A percentile compares a stretch with the other conserved stretches of the same genome.
These are phyloP conservation scores for Cavia aperea DNA, from an alignment of 2,113 vertebrate genomes.

Conservation along the genomic window DNA sequence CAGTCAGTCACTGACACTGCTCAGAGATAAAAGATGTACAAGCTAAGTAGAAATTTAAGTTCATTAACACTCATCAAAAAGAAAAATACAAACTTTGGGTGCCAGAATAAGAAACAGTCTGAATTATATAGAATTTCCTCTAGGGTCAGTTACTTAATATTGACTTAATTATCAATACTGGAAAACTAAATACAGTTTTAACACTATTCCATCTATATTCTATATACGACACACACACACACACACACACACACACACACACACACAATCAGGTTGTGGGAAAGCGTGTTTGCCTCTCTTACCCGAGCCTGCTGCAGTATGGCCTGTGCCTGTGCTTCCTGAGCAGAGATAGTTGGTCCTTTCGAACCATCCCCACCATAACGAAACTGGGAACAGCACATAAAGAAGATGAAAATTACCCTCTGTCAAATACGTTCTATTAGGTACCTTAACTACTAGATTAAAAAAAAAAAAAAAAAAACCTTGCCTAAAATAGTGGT, in stretches of 20 bases:
- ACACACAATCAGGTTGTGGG: rapidly evolving
- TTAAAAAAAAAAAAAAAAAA: background rate
- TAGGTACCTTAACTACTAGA: background rate
- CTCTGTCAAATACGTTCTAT: background rate
- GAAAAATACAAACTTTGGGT: background rate
- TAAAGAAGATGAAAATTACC: background rate
- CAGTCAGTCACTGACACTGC: background rate
- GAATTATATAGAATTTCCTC: background rate
- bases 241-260: background rate
- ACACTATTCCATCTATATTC: background rate
- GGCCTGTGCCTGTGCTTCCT: conserved; percentile 97
- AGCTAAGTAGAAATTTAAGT: background rate
- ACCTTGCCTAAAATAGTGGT: background rate
- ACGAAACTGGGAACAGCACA: conserved; percentile 83
- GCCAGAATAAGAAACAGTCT: background rate
- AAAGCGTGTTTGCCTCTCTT: conserved; percentile 60
- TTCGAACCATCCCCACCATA: conserved; percentile 94
- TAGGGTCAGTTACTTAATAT: background rate
- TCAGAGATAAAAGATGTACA: background rate
- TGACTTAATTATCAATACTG: background rate
- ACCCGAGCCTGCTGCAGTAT: conserved; percentile 98
- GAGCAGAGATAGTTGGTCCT: conserved; percentile 91
- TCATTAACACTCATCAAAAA: background rate
- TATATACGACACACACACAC: background rate
- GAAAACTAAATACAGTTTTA: background rate